These are phyloP conservation scores for Heterotilapia buettikoferi DNA, from an alignment of 2,113 vertebrate genomes.

Conservation along the genomic window DNA sequence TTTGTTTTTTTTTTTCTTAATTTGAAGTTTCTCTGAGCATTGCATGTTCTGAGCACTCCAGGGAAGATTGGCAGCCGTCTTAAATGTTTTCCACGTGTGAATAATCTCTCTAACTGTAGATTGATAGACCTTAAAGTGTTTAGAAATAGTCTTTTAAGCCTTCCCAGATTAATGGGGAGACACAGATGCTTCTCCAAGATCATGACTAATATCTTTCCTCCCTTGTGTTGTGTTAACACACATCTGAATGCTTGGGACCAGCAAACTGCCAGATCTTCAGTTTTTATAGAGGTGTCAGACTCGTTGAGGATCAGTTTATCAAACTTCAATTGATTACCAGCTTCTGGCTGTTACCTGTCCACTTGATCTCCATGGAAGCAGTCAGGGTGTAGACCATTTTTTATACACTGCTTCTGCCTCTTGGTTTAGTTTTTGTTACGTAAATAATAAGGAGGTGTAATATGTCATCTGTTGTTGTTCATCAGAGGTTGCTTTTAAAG, in stretches of 20 bases:
- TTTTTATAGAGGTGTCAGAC: background rate
- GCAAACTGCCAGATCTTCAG: background rate
- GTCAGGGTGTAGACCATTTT: background rate
- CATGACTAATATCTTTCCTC: background rate
- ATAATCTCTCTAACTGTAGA: background rate
- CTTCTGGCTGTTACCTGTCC: background rate
- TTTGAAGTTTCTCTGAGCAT: background rate
- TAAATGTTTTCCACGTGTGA: background rate
- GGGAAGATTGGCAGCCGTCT: background rate
- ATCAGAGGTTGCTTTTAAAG: background rate
- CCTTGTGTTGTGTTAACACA: background rate
- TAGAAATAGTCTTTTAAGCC: background rate
- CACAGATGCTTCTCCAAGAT: background rate
- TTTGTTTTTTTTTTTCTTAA: background rate
- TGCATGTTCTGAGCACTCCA: background rate
- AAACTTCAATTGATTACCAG: background rate
- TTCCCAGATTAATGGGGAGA: background rate
- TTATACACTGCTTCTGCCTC: background rate
- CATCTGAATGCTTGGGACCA: background rate
- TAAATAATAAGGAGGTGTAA: background rate
- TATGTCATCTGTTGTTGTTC: background rate
- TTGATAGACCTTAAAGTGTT: background rate
- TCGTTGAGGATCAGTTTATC: background rate
- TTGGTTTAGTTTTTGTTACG: background rate
- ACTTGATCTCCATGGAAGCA: background rate